A percentile compares a stretch with the other conserved stretches of the same genome.
phyloP scores from a whole-genome alignment of 2,113 vertebrate genomes.

The Gobiocypris rarus region DNA sequence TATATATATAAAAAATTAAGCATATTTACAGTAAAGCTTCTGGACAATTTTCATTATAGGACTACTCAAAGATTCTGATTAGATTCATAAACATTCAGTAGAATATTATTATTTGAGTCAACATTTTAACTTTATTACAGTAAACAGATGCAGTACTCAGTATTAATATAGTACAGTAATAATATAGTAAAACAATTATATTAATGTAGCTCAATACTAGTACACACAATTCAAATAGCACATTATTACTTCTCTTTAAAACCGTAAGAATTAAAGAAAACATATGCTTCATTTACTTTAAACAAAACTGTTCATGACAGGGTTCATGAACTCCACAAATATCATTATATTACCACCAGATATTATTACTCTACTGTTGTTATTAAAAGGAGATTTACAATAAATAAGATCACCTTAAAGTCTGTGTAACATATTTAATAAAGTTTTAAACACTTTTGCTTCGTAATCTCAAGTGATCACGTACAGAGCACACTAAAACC shows the following conservation, averaged over 20 bases:
- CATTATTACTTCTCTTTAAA: not conserved
- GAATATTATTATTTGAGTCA: not conserved
- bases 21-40: not conserved
- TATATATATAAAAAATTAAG: no score
- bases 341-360: not conserved
- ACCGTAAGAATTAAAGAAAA: not conserved
- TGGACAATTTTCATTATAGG: not conserved
- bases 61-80: not conserved
- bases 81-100: not conserved
- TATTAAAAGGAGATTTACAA: not conserved
- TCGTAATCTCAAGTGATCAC: not conserved
- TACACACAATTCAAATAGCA: not conserved
- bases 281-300: no score
- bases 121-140: not conserved
- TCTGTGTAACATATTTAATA: not conserved
- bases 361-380: no score
- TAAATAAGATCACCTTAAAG: not conserved
- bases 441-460: not conserved
- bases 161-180: not conserved
- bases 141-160: not conserved
- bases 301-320: no score
- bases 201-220: not conserved
- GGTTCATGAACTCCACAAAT: not conserved
- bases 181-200: no score
- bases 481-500: not conserved